Conservation (phyloP, 1,140 invertebrate genomes). For the Plodia interpunctella region DNA sequence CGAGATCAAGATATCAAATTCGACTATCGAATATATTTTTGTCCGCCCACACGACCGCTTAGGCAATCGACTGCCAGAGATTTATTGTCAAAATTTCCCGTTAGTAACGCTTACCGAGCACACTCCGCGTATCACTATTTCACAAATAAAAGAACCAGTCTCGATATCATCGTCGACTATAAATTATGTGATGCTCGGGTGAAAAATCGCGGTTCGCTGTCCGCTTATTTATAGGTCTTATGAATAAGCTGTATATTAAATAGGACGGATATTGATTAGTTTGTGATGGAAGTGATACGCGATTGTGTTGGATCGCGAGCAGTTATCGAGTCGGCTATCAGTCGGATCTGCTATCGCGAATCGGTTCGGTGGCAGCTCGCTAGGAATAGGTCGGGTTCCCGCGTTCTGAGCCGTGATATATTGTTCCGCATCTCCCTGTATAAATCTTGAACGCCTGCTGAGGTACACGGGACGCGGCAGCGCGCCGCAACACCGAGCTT, state of each 20-base stretch:
- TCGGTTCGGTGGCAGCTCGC: slow-evolving; percentile 66
- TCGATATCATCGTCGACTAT: slow-evolving; percentile 74
- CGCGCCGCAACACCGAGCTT: slow-evolving; percentile 61
- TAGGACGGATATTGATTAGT: slow-evolving; percentile 60
- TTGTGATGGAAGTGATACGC: slow-evolving; percentile 17
- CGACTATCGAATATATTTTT: slow-evolving; percentile 69
- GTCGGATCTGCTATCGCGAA: slow-evolving; percentile 62
- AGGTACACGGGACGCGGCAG: slow-evolving; percentile 71
- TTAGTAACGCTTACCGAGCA: slow-evolving; percentile 74
- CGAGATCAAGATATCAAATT: slow-evolving; percentile 70
- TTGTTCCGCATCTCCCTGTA: slow-evolving; percentile 70
- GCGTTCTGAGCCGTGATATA: slow-evolving; percentile 70
- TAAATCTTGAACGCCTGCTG: slow-evolving; percentile 76
- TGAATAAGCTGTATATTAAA: slow-evolving; percentile 60
- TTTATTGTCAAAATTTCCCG: slow-evolving; percentile 76
- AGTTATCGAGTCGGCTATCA: slow-evolving; percentile 46
- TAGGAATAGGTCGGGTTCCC: slow-evolving; percentile 72
- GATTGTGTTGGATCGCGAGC: slow-evolving; percentile 7
- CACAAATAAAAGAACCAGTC: slow-evolving; percentile 76
- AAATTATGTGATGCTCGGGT: slow-evolving; percentile 73
- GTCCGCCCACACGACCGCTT: slow-evolving; percentile 69
- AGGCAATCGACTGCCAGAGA: slow-evolving; percentile 73
- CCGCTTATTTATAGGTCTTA: slow-evolving; percentile 72
- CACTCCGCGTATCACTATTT: slow-evolving; percentile 75
- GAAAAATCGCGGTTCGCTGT: slow-evolving; percentile 72